Conservation (phyloP, 2,797 vertebrate species). For the Linurgus olivaceus region DNA sequence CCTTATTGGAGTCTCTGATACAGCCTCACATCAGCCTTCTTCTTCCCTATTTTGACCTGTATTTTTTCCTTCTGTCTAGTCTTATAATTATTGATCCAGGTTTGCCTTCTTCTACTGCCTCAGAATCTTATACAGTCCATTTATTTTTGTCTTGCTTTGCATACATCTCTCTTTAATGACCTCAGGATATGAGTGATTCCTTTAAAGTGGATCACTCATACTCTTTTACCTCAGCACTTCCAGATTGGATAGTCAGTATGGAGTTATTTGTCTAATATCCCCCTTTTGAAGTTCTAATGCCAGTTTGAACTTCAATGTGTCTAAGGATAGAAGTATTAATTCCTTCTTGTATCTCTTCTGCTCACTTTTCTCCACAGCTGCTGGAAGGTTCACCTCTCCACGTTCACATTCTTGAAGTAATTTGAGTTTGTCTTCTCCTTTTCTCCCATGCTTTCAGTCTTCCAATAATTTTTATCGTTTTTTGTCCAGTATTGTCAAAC, state of each 20-base stretch:
- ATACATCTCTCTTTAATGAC: neutral
- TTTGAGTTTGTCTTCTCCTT: neutral
- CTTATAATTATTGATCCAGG: neutral
- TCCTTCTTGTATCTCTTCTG: neutral
- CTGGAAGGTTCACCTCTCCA: neutral
- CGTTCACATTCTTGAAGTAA: neutral
- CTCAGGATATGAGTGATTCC: neutral
- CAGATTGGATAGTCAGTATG: fast-evolving
- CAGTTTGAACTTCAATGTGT: neutral
- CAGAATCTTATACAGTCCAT: neutral
- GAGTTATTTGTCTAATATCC: neutral
- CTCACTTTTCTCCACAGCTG: neutral
- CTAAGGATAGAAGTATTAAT: neutral
- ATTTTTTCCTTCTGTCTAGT: neutral
- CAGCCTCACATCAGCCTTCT: neutral
- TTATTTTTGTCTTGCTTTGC: neutral
- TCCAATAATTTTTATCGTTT: neutral
- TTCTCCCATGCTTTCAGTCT: fast-evolving
- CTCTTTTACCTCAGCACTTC: neutral
- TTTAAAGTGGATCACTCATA: neutral
- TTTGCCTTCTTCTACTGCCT: neutral
- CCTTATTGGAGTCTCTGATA: neutral
- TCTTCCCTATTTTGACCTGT: neutral
- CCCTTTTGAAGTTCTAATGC: neutral
- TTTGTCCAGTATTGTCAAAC: neutral